Evolutionary conservation across 2,113 vertebrate species (phyloP).

Genomic region (Callithrix jacchus): DNA sequence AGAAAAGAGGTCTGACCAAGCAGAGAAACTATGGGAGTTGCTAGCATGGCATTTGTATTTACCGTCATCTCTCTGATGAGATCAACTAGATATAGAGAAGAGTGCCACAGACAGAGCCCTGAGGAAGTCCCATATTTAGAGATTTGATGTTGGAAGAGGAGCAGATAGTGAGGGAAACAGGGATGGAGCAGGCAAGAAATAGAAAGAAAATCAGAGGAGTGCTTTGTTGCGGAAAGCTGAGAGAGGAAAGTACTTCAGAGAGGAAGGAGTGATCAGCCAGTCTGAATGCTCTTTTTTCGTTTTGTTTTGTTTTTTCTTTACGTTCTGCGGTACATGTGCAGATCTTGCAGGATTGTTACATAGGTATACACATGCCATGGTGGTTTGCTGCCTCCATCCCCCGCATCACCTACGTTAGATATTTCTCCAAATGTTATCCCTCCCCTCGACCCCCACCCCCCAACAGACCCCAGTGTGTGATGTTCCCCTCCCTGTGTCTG

Average conservation of each 20-base stretch:
- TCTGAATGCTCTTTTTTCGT: constrained; percentile 11
- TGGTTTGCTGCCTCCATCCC: too few relatives aligned
- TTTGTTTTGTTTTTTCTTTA: too few relatives aligned
- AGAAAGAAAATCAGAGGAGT: constrained; percentile 4
- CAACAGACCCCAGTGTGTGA: too few relatives aligned
- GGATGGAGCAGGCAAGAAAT: not conserved
- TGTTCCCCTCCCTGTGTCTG: too few relatives aligned
- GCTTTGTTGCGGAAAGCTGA: not conserved
- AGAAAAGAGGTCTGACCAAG: not conserved
- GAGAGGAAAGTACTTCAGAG: constrained; percentile 24
- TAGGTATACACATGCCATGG: too few relatives aligned
- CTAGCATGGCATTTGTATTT: constrained; percentile 15
- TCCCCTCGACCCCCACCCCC: too few relatives aligned
- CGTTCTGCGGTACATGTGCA: too few relatives aligned
- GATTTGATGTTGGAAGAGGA: not conserved
- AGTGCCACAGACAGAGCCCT: not conserved
- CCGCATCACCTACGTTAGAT: too few relatives aligned
- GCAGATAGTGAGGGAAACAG: not conserved
- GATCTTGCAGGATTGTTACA: too few relatives aligned
- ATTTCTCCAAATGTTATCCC: too few relatives aligned
- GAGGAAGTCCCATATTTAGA: not conserved
- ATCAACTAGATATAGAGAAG: not conserved
- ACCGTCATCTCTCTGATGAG: constrained; percentile 7
- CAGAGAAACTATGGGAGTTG: not conserved
- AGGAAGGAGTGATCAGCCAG: not conserved